Base-by-base conservation (phyloP, 2,797 vertebrate species). In the Sebastes hubbsi region DNA sequence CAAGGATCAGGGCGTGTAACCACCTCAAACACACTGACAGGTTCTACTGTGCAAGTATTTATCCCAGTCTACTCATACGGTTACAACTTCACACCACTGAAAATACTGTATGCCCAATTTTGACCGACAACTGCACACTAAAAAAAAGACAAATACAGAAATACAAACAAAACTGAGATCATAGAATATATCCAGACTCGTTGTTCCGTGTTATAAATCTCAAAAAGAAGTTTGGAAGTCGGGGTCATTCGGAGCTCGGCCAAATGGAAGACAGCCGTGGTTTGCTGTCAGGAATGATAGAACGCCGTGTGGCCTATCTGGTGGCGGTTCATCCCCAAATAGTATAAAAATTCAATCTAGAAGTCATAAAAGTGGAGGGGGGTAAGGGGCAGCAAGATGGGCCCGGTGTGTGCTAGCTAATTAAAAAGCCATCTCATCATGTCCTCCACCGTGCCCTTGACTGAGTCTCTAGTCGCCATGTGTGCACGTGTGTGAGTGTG, bases 371-470 rank as follows among this genome's bases (percentile, higher is more conserved):
- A 91, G 88, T 78, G 84, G 83, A 83, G 88, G 88, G 83, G 87
- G 89, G 90, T 87, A 86, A 89, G 87, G 83, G 87, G 88, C 81
- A 90, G 86, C 80, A 78, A 84, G 91, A 93, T 88, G 88, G 84
- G 89, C 86, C 87, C 78, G 84, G 91, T 92, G 92, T 93, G 94
- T 66, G 87, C 85, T 32, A 85, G 90, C 93, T 94, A 95, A 95
- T 94, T 95, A 95, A 94, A 94, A 94, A 95, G 92, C 93, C 89
- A 94, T 95, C 93, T 92, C 93, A 92, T 92, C 92, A 92, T 77
- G 91, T 94, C 93, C 93, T 95, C 91, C 87, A 91, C 56, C 55
- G 61, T 87, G 92, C 68, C 94, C 93, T 94, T 95, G 91, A 92
- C 87, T 83, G 78, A 85, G 80, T 79, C 88, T 92, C 82, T 75